These are phyloP conservation scores for Drosophila melanosoma DNA, from an alignment of 2,888 invertebrate species.

Conservation along the genomic window DNA sequence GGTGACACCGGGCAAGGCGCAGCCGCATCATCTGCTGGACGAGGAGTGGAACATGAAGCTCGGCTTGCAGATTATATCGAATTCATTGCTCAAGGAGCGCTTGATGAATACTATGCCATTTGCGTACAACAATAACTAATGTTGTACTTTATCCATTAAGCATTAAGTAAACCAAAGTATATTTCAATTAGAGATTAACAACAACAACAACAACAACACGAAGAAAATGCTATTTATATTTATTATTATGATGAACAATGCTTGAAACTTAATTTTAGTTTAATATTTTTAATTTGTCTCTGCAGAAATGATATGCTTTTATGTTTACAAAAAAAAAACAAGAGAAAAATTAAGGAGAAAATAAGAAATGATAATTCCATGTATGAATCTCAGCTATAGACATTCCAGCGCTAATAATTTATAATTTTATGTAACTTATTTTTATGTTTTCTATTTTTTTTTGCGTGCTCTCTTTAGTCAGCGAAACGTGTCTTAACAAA, in stretches of 20 bases:
- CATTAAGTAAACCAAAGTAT: slow-evolving; percentile 47
- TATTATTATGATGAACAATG: slow-evolving; percentile 32
- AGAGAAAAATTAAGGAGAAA: neutral
- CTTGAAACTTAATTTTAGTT: slow-evolving; percentile 21
- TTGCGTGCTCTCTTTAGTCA: slow-evolving; percentile 51
- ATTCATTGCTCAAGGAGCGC: slow-evolving; percentile 84
- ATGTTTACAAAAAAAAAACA: slow-evolving; percentile 8
- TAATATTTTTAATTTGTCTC: slow-evolving; percentile 46
- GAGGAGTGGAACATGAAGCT: slow-evolving; percentile 85
- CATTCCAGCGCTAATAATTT: slow-evolving; percentile 48
- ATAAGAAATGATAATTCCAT: slow-evolving; percentile 24
- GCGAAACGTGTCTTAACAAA: slow-evolving; percentile 74
- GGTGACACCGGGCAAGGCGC: slow-evolving; percentile 67
- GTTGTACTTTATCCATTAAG: slow-evolving; percentile 16
- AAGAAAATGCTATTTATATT: slow-evolving; percentile 40
- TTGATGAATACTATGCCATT: slow-evolving; percentile 84
- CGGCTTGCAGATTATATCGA: slow-evolving; percentile 84
- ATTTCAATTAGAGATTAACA: slow-evolving; percentile 24
- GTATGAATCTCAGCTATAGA: slow-evolving; percentile 44
- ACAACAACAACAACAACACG: neutral
- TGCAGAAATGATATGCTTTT: slow-evolving; percentile 19
- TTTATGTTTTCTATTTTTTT: slow-evolving; percentile 37
- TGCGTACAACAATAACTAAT: slow-evolving; percentile 84
- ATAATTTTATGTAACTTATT: slow-evolving; percentile 46
- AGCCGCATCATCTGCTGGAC: slow-evolving; percentile 70